phyloP scores from a whole-genome alignment of 1,140 invertebrate genomes.

The Apis cerana region DNA sequence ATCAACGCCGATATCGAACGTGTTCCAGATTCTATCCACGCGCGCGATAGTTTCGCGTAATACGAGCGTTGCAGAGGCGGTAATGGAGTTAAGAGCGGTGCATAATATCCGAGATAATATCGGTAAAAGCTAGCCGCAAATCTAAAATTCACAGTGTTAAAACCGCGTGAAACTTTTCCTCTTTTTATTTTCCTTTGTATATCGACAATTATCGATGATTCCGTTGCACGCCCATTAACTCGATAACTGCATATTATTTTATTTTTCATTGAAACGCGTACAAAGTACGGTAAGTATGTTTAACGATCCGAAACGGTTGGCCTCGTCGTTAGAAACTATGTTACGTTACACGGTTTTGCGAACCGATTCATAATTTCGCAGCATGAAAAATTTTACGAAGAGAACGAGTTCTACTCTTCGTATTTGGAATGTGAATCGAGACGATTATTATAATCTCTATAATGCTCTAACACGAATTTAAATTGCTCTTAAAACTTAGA shows the following conservation, averaged over 20 bases:
- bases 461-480: no score
- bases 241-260: no score
- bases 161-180: background rate
- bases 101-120: conserved; percentile 58
- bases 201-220: background rate
- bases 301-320: background rate
- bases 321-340: background rate
- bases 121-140: conserved; percentile 38
- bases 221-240: background rate
- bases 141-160: background rate
- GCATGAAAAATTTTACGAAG: background rate
- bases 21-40: conserved; percentile 25
- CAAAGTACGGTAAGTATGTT: background rate
- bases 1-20: background rate
- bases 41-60: conserved; percentile 24
- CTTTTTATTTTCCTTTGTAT: background rate
- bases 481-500: no score
- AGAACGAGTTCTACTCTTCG: background rate
- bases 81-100: conserved; percentile 31
- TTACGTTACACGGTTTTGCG: background rate
- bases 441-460: no score
- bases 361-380: background rate
- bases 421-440: background rate
- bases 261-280: no score
- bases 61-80: conserved; percentile 8